Evolutionary conservation across 1,140 invertebrate genomes (phyloP).

Genomic region (Drosophila takahashii): DNA sequence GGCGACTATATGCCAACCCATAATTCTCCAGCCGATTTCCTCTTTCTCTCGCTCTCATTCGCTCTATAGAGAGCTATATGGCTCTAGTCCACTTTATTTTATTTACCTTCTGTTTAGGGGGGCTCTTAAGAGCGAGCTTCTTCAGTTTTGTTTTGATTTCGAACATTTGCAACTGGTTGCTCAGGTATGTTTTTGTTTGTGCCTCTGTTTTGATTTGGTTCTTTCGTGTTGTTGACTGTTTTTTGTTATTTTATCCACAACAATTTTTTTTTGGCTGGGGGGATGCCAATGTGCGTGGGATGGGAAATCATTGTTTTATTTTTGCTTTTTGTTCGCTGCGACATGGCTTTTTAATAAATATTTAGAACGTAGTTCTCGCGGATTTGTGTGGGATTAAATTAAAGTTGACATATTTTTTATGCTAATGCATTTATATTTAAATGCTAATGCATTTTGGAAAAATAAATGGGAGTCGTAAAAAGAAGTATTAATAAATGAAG

Average conservation of each 20-base stretch:
- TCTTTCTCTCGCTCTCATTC: conserved; percentile 20
- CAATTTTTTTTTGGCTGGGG: background rate
- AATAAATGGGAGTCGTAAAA: background rate
- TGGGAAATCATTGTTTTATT: conserved; percentile 20
- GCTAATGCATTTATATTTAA: too few relatives aligned
- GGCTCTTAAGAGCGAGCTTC: conserved; percentile 31
- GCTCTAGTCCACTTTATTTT: conserved; percentile 9
- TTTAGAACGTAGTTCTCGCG: background rate
- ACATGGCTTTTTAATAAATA: background rate
- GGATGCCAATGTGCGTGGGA: conserved; percentile 19
- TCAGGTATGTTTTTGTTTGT: conserved; percentile 34
- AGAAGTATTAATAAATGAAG: too few relatives aligned
- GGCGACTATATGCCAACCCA: conserved; percentile 39
- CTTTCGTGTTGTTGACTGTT: conserved; percentile 26
- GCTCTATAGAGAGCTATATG: background rate
- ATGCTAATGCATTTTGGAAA: too few relatives aligned
- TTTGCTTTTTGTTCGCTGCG: conserved; percentile 16
- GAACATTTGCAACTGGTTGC: conserved; percentile 67
- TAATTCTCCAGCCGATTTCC: conserved; percentile 49
- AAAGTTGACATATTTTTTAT: too few relatives aligned
- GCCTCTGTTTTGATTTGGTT: conserved; percentile 34
- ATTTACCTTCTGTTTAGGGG: background rate
- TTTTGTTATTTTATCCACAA: conserved; percentile 13
- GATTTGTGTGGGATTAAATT: background rate
- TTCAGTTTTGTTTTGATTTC: conserved; percentile 73